Evolutionary conservation across 2,888 invertebrate genomes (phyloP).

Genomic region (Nasonovia ribisnigri): DNA sequence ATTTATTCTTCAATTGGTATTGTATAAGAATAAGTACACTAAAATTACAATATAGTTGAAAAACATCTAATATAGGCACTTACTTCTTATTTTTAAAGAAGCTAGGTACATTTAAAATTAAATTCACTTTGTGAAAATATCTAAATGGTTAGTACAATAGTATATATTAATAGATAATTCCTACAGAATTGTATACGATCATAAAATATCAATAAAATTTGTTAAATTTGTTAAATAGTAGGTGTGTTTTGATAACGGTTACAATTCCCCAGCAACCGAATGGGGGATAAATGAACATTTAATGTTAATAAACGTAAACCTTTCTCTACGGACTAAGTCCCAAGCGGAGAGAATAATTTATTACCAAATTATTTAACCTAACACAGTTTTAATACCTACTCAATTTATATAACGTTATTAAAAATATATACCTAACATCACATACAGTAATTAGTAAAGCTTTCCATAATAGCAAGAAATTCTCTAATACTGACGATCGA

Average conservation of each 20-base stretch:
- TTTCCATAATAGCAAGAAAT: not conserved
- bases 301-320: slow-evolving; percentile 42
- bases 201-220: not conserved
- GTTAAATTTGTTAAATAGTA: not conserved
- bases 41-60: too few species aligned
- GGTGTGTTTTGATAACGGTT: not conserved
- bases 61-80: too few species aligned
- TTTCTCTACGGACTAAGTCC: not conserved
- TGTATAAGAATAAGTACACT: too few species aligned
- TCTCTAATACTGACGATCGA: not conserved
- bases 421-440: not conserved
- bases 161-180: not conserved
- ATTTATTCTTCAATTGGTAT: too few species aligned
- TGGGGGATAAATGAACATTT: slow-evolving; percentile 30
- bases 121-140: not conserved
- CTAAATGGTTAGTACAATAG: not conserved
- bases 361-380: slow-evolving; percentile 1
- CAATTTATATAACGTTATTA: slow-evolving; percentile 9
- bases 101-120: not conserved
- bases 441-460: not conserved
- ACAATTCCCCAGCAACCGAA: not conserved
- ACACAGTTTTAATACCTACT: not conserved
- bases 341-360: slow-evolving; percentile 38
- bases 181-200: not conserved
- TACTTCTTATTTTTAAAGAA: not conserved